Conservation (phyloP, 1,140 invertebrate genomes). For the Rhagoletis pomonella region DNA sequence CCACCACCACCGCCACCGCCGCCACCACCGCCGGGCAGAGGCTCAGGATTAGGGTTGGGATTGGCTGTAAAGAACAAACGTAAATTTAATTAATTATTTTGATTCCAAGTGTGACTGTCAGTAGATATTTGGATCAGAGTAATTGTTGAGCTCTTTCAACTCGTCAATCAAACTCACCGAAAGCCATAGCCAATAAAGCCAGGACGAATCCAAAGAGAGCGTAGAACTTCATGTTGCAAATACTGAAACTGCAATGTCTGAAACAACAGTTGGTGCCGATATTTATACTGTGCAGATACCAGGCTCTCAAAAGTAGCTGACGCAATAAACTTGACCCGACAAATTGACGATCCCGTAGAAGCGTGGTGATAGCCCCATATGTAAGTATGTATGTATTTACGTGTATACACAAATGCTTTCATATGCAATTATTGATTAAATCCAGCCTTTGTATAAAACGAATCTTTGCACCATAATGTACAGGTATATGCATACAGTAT, state of each 20-base stretch:
- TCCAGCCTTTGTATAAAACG: background rate
- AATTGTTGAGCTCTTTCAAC: background rate
- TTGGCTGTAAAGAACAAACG: slow-evolving; percentile 26
- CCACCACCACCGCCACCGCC: slow-evolving; percentile 43
- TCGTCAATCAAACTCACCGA: slow-evolving; percentile 33
- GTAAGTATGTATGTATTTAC: too few species aligned
- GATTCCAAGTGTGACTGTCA: background rate
- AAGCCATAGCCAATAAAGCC: slow-evolving; percentile 50
- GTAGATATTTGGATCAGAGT: background rate
- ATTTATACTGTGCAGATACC: slow-evolving; percentile 26
- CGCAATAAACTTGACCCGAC: slow-evolving; percentile 35
- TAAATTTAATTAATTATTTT: background rate
- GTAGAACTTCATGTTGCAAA: slow-evolving; percentile 55
- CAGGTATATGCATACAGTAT: background rate
- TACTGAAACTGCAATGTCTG: slow-evolving; percentile 8
- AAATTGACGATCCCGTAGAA: background rate
- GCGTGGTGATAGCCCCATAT: background rate
- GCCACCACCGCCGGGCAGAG: slow-evolving; percentile 32
- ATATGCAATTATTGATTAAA: slow-evolving; percentile 9
- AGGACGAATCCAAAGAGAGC: slow-evolving; percentile 54
- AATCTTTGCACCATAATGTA: background rate
- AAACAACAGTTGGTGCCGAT: background rate
- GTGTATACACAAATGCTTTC: background rate
- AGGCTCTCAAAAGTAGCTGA: slow-evolving; percentile 27
- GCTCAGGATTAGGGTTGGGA: slow-evolving; percentile 48